Percentiles rank a stretch among this genome's conserved stretches.
These are phyloP conservation scores for Halisarca cf. caerulea DNA, from an alignment of 37 sponge, comb jelly and placozoan species.

Conservation along the genomic window DNA sequence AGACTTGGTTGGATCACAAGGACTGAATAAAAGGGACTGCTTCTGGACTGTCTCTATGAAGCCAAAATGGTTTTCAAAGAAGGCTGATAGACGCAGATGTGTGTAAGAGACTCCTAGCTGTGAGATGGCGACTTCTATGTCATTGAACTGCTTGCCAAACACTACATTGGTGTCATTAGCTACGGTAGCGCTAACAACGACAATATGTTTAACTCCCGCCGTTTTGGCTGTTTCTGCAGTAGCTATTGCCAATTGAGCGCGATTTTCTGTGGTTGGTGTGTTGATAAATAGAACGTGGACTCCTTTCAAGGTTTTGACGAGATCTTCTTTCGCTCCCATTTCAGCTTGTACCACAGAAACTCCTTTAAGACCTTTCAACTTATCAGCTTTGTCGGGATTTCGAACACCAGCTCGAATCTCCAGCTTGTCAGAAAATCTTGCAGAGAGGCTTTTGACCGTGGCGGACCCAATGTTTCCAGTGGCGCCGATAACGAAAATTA, in stretches of 20 bases:
- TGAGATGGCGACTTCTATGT: conserved; percentile 7
- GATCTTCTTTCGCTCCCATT: conserved; percentile 41
- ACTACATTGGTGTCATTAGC: conserved; percentile 13
- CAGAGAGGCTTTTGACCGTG: conserved; percentile 40
- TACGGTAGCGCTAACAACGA: conserved; percentile 28
- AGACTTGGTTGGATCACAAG: conserved; percentile 50
- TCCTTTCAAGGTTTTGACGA: conserved; percentile 33
- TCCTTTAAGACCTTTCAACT: conserved; percentile 9
- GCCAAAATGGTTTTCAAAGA: conserved; percentile 32
- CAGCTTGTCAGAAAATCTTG: conserved; percentile 34
- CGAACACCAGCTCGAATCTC: conserved; percentile 70
- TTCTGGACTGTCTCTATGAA: conserved; percentile 2
- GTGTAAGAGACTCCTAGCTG: conserved; percentile 36
- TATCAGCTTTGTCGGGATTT: conserved; percentile 55
- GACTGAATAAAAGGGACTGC: conserved; percentile 11
- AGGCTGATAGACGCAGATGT: conserved; percentile 42
- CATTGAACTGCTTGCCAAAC: conserved; percentile 36
- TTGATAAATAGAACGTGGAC: conserved; percentile 47
- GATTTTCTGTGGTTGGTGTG: conserved; percentile 39
- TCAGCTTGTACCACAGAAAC: conserved; percentile 50
- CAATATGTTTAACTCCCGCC: conserved; percentile 43
- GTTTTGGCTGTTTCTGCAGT: conserved; percentile 49
- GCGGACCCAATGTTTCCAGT: conserved; percentile 56
- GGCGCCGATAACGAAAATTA: conserved; percentile 67
- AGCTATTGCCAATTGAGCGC: conserved; percentile 24